A percentile compares a stretch with the other conserved stretches of the same genome.
These are phyloP conservation scores for Parasteatoda tepidariorum DNA, from an alignment of 1,140 invertebrate species.

Conservation along the genomic window DNA sequence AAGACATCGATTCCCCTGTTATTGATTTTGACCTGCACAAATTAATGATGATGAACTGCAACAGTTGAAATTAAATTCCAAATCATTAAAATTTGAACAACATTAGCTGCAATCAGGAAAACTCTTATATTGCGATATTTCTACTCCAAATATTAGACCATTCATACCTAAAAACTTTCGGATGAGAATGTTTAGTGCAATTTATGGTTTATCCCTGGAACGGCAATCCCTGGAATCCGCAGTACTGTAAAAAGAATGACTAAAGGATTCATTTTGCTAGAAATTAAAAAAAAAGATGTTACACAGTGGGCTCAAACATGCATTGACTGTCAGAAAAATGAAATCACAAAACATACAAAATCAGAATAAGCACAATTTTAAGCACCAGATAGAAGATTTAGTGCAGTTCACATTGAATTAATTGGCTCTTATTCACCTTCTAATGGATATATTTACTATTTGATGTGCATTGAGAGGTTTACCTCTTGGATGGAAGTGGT, in stretches of 20 bases:
- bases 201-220: conserved; percentile 7
- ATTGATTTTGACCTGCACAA: neutral
- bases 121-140: neutral
- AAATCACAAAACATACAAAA: conserved; percentile 51
- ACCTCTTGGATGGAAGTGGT: conserved; percentile 7
- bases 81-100: neutral
- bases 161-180: neutral
- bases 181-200: neutral
- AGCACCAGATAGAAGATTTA: conserved; percentile 62
- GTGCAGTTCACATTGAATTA: conserved; percentile 71
- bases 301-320: conserved; percentile 15
- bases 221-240: conserved; percentile 1
- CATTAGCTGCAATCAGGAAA: neutral
- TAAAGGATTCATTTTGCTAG: conserved; percentile 44
- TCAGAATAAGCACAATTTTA: conserved; percentile 26
- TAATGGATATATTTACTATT: conserved; percentile 65
- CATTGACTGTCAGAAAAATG: conserved; percentile 19
- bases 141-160: neutral
- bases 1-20: no score
- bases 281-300: conserved; percentile 27
- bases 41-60: neutral
- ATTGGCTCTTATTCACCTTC: conserved; percentile 69
- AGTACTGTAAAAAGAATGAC: conserved; percentile 37
- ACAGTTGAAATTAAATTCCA: neutral
- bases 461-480: conserved; percentile 67